Evolutionary conservation across 2,888 invertebrate genomes (phyloP).

Genomic region (Epistrophe eligans): DNA sequence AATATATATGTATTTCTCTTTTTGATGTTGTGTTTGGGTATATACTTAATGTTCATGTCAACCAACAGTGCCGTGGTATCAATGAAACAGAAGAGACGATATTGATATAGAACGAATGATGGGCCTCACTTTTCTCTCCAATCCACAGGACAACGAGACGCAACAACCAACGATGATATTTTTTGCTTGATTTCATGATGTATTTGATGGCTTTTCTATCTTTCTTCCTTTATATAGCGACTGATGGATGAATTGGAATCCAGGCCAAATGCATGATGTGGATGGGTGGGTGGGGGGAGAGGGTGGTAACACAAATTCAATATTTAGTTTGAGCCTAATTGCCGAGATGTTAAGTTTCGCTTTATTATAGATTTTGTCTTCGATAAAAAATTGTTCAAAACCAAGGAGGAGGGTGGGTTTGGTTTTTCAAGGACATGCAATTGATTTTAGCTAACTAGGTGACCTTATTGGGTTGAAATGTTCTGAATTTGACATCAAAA

Average conservation of each 20-base stretch:
- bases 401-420: background rate
- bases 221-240: constrained; percentile 19
- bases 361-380: background rate
- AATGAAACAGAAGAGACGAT: constrained; percentile 14
- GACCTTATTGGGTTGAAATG: background rate
- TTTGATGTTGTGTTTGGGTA: background rate
- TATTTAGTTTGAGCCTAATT: background rate
- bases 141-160: background rate
- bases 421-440: constrained; percentile 5
- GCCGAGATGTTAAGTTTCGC: background rate
- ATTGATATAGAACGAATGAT: constrained; percentile 6
- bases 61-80: constrained; percentile 11
- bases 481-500: background rate
- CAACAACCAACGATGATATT: constrained; percentile 2
- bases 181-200: constrained; percentile 19
- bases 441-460: background rate
- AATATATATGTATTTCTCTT: background rate
- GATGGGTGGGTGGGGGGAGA: too few species aligned
- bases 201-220: constrained; percentile 23
- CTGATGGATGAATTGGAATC: constrained; percentile 13
- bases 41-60: constrained; percentile 5
- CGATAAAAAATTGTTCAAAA: constrained; percentile 21
- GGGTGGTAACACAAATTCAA: background rate
- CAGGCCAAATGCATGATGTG: background rate
- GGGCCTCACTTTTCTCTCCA: background rate